Base-by-base conservation (phyloP, 2,113 vertebrate genomes). In the Elaphurus davidianus region DNA sequence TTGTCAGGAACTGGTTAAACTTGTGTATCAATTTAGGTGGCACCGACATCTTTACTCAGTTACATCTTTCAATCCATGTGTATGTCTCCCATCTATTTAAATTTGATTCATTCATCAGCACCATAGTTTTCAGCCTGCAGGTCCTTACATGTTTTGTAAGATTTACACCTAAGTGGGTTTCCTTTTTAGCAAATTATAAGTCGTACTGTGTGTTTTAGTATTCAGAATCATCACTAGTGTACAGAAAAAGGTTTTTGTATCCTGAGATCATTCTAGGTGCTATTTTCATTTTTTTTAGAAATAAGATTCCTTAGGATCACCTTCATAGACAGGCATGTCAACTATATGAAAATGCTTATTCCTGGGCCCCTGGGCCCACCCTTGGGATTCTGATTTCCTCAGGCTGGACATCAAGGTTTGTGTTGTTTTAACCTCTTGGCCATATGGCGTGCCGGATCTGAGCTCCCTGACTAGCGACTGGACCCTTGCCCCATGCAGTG, bases 91-190 rank as follows among this genome's bases (percentile, higher is more conserved):
- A 25, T 91, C 78, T 89, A 30, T 85, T 67, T 52, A 76, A 82
- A 15, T 82, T 90, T 62, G 9, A 57, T 81, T 71, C 21, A 30
- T 45, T 74, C 47, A 71, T 36, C 30, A 71, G n/a, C 17, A 23
- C 64, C 87, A 47, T 33, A 84, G 92, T 76, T 93, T 84, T 79
- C 7, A 43, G 27, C 79, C 76, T 92, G 40, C 9, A 40, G 40
- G 33, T 87, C n/a, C 60, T 84, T 83, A 57, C 25, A 13, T 52
- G n/a, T 82, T 19, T 57, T 93, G n/a, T 91, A 83, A 89, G 36
- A 33, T 60, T 94, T 95, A 96, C 82, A 47, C 11, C 23, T 54
- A 59, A 83, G n/a, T 55, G 14, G 45, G 52, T 7, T 87, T 45
- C 40, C n/a, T 84, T 85, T 85, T 43, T 85, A 59, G 25, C 28